Conservation (phyloP, 2,797 vertebrate genomes). For the Gallinago solitaria region DNA sequence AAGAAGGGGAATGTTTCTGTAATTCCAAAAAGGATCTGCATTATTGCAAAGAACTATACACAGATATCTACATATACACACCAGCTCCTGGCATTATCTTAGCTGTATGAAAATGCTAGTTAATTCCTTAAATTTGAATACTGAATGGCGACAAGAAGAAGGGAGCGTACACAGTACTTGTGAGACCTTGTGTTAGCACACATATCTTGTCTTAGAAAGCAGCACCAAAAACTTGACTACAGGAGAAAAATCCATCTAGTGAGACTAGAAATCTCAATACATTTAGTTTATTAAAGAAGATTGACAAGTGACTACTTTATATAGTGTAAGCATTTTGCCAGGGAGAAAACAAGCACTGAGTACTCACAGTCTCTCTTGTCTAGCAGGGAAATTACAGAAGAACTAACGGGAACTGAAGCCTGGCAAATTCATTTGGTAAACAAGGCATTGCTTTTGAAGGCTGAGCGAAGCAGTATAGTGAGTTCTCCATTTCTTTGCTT, state of each 20-base stretch:
- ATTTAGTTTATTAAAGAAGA: background rate
- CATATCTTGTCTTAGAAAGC: background rate
- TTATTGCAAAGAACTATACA: background rate
- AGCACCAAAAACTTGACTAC: background rate
- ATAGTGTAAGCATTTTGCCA: background rate
- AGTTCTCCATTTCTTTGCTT: background rate
- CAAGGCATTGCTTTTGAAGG: background rate
- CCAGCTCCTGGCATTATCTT: background rate
- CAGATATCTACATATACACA: background rate
- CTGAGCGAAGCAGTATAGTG: background rate
- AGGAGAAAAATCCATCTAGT: background rate
- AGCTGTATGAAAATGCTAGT: background rate
- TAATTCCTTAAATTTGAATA: background rate
- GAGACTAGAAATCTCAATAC: background rate
- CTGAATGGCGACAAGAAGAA: background rate
- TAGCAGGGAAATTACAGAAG: slow-evolving; percentile 27
- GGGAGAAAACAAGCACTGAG: slow-evolving; percentile 28
- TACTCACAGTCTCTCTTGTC: background rate
- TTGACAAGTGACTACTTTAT: slow-evolving; percentile 9
- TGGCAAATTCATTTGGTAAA: slow-evolving; percentile 20
- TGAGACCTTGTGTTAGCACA: background rate
- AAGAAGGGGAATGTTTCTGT: background rate
- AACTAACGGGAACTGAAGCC: slow-evolving; percentile 22
- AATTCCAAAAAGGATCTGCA: background rate
- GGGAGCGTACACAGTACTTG: background rate